Evolutionary conservation across 1,140 invertebrate genomes (phyloP).

Genomic region (Zaprionus vittiger): DNA sequence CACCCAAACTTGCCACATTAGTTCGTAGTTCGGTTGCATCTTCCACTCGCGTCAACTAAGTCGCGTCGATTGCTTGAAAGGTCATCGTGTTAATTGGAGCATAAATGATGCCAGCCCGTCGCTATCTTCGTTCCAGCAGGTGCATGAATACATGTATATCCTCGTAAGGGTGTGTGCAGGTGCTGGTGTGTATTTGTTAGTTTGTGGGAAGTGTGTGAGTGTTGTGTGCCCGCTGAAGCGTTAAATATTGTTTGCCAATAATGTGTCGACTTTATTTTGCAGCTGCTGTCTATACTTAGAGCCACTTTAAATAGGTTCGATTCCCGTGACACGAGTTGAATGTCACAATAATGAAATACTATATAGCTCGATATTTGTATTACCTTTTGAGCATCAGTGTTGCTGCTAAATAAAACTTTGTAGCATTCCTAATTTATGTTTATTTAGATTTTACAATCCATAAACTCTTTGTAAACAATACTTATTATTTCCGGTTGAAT

Average conservation of each 20-base stretch:
- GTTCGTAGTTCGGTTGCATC: conserved; percentile 1
- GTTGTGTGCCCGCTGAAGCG: conserved; percentile 52
- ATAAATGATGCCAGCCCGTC: conserved; percentile 61
- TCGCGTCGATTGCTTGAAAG: conserved; percentile 63
- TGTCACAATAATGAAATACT: not conserved
- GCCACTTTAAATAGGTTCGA: conserved; percentile 31
- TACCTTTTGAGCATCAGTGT: too few species aligned
- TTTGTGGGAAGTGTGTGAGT: not conserved
- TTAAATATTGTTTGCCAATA: conserved; percentile 73
- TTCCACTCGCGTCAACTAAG: conserved; percentile 10
- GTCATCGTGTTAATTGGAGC: conserved; percentile 80
- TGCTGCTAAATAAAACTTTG: not conserved
- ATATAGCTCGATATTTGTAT: not conserved
- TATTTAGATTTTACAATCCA: too few species aligned
- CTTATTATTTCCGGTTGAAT: not conserved
- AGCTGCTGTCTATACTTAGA: conserved; percentile 45
- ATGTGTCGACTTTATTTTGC: conserved; percentile 39
- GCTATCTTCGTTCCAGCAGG: conserved; percentile 45
- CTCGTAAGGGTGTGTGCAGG: not conserved
- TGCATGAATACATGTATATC: conserved; percentile 18
- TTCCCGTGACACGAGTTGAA: not conserved
- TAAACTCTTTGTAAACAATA: not conserved
- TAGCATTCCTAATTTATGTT: too few species aligned
- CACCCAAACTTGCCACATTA: not conserved
- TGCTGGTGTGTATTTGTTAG: conserved; percentile 8